These are phyloP conservation scores for Osmerus eperlanus DNA, from an alignment of 2,113 vertebrate genomes.

Conservation along the genomic window DNA sequence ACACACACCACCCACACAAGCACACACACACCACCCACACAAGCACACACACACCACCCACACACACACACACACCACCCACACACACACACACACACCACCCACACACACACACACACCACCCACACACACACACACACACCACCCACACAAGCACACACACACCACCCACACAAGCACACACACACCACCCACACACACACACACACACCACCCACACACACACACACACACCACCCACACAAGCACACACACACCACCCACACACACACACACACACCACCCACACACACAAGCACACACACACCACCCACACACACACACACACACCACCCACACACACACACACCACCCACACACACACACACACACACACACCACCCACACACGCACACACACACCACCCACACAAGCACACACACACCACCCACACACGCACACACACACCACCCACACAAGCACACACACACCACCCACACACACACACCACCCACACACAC, in stretches of 20 bases:
- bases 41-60: background rate
- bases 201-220: too few species aligned
- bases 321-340: background rate
- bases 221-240: background rate
- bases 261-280: background rate
- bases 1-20: too few species aligned
- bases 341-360: too few species aligned
- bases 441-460: background rate
- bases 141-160: too few species aligned
- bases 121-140: background rate
- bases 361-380: background rate
- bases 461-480: background rate
- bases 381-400: background rate
- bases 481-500: background rate
- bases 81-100: background rate
- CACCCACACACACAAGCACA: too few species aligned
- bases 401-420: too few species aligned
- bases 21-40: background rate
- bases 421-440: background rate
- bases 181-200: background rate
- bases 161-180: background rate
- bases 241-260: too few species aligned
- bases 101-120: too few species aligned
- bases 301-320: too few species aligned
- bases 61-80: too few species aligned